Base-by-base conservation (phyloP, 2,113 vertebrate species). In the Quiscalus mexicanus region DNA sequence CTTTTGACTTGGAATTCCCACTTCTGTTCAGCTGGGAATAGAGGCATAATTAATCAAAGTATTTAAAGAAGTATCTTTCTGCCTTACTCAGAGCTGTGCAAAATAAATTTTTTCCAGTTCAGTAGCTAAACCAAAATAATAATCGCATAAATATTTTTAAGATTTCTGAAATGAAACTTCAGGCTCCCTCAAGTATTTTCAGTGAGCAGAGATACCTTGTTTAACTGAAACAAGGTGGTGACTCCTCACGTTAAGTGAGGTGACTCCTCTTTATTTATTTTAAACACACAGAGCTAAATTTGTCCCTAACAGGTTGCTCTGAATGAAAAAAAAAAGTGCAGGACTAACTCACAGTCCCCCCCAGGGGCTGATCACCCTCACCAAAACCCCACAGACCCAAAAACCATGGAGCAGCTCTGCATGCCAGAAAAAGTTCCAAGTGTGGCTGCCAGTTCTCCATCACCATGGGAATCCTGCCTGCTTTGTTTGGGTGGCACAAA, bases 51-150 rank as follows among this genome's bases (percentile, higher is more conserved):
- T 96, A 89, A 96, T 90, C 64, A 84, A 78, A 90, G 64, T 44
- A 33, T 28, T 93, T 87, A 87, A 87, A 74, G 89, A 94, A 95
- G 39, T 92, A 90, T 89, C 79, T 55, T 92, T 84, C 69, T 95
- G 76, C 69, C 84, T 89, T 90, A 78, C 90, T 93, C 84, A 92
- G 68, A 89, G 39, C 63, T 77, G 58, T 89, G 68, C 23, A 92
- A 96, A 95, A 90, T 37, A 95, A 95, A 83, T 67, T 65, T 93
- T 94, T 92, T 86, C 70, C 87, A 67, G 83, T 88, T 90, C 71
- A 59, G 39, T 74, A 63, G 79, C 55, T 77, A 63, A 90, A 92
- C 12, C 39, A 86, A 95, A 96, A 92, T 74, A 92, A 94, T 84
- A 86, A 67, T 59, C 37, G 23, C 80, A 55, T 76, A 85, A 85